Evolutionary conservation across 37 sponge, comb jelly and placozoan species (phyloP).

Genomic region (Bolinopsis microptera): DNA sequence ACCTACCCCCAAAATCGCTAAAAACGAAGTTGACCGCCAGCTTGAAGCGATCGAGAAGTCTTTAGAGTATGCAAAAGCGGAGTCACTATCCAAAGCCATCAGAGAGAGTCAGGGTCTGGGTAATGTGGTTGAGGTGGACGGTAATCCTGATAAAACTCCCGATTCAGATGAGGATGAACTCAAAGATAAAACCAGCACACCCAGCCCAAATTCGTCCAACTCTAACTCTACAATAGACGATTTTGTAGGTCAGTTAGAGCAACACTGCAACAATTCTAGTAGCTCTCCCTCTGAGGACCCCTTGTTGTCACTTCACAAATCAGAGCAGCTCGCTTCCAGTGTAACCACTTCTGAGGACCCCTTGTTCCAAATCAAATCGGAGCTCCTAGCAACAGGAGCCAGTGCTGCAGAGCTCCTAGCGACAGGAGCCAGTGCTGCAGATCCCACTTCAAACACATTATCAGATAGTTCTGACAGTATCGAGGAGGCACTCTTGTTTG

Average conservation of each 20-base stretch:
- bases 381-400: neutral
- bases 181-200: neutral
- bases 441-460: neutral
- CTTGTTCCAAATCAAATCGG: neutral
- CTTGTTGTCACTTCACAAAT: neutral
- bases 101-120: neutral
- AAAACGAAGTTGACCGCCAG: slow-evolving; percentile 36
- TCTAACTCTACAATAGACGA: slow-evolving; percentile 22
- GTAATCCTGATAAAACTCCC: neutral
- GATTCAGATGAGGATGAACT: slow-evolving; percentile 41
- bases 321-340: neutral
- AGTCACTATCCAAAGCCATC: slow-evolving; percentile 40
- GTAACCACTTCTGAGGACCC: neutral
- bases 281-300: neutral
- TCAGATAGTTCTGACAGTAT: neutral
- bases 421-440: neutral
- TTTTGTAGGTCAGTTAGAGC: slow-evolving; percentile 31
- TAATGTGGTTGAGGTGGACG: neutral
- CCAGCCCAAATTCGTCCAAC: neutral
- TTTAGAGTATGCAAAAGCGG: slow-evolving; percentile 38
- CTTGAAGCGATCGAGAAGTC: slow-evolving; percentile 46
- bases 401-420: slow-evolving; percentile 27
- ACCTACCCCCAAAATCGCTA: neutral
- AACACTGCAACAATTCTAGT: neutral
- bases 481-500: slow-evolving; percentile 20